Percentiles rank a stretch among this genome's conserved stretches.
Conservation (phyloP, 2,888 invertebrate species). For the Campoletis raptor region DNA sequence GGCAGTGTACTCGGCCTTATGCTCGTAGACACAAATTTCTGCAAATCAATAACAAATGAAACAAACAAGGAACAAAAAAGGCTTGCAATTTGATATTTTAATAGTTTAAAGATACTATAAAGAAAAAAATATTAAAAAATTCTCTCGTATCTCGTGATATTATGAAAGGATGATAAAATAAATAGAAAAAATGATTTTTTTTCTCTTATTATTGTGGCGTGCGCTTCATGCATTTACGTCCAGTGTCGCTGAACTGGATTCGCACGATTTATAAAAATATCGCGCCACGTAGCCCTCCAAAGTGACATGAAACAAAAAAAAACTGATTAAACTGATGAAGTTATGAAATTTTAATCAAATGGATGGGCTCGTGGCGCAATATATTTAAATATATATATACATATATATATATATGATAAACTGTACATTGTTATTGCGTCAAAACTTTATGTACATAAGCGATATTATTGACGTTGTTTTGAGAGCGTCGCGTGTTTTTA, state of each 20-base stretch:
- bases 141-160: slow-evolving; percentile 42
- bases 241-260: slow-evolving; percentile 45
- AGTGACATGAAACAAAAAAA: slow-evolving; percentile 5
- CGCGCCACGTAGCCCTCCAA: slow-evolving; percentile 66
- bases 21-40: slow-evolving; percentile 96
- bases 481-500: slow-evolving; percentile 65
- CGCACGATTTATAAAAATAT: slow-evolving; percentile 65
- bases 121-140: neutral
- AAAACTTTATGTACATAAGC: slow-evolving; percentile 71
- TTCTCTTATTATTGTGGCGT: slow-evolving; percentile 16
- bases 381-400: slow-evolving; percentile 29
- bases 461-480: slow-evolving; percentile 66
- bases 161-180: slow-evolving; percentile 35
- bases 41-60: slow-evolving; percentile 52
- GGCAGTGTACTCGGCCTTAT: slow-evolving; percentile 92
- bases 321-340: slow-evolving; percentile 43
- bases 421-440: slow-evolving; percentile 70
- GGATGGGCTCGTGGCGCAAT: slow-evolving; percentile 63
- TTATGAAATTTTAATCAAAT: slow-evolving; percentile 70
- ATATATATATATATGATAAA: slow-evolving; percentile 37
- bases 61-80: slow-evolving; percentile 7
- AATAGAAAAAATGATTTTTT: slow-evolving; percentile 42
- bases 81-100: slow-evolving; percentile 9
- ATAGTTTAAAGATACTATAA: slow-evolving; percentile 34
- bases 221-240: slow-evolving; percentile 23